A percentile compares a stretch with the other conserved stretches of the same genome.
Conservation (phyloP, 2,797 vertebrate species). For the Betta splendens region DNA sequence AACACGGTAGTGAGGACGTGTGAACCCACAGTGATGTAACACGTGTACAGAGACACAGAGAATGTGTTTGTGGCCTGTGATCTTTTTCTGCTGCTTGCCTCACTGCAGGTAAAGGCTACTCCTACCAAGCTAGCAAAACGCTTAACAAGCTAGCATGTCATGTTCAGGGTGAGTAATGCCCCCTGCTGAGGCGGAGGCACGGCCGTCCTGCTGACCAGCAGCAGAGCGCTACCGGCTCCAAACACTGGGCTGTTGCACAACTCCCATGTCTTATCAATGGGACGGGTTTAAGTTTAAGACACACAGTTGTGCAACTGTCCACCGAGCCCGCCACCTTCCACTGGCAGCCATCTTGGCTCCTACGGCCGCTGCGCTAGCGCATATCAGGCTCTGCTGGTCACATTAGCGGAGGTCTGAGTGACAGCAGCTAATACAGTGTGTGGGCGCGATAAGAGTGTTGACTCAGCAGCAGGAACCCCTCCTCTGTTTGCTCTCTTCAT, state of each 20-base stretch:
- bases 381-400: conserved; percentile 22
- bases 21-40: neutral
- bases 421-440: conserved; percentile 17
- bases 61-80: neutral
- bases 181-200: no score
- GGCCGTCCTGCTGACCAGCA: no score
- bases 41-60: neutral
- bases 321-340: conserved; percentile 39
- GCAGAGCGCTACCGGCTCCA: no score
- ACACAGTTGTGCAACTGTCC: conserved; percentile 50
- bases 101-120: no score
- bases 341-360: conserved; percentile 48
- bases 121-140: no score
- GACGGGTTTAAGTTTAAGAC: conserved; percentile 64
- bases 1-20: no score
- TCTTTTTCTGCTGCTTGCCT: no score
- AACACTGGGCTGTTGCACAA: conserved; percentile 61
- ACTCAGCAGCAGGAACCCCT: conserved; percentile 58
- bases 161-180: no score
- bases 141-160: no score
- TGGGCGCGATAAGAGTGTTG: conserved; percentile 58
- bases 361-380: conserved; percentile 26
- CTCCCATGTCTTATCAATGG: conserved; percentile 64
- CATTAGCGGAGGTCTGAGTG: conserved; percentile 25
- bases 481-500: conserved; percentile 60